Conservation (phyloP, 2,113 vertebrate genomes). For the Eublepharis macularius region DNA sequence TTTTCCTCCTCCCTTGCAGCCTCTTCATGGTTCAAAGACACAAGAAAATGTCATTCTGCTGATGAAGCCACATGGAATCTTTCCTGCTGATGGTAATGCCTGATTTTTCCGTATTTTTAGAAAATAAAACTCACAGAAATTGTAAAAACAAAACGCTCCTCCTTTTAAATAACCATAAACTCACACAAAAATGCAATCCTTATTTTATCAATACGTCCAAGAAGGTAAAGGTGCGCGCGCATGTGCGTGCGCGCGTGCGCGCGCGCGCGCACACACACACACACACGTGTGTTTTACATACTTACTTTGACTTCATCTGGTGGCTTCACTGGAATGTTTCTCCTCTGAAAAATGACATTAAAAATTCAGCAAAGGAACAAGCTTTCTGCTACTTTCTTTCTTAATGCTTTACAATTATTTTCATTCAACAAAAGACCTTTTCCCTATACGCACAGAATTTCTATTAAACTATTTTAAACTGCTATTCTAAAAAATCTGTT, state of each 20-base stretch:
- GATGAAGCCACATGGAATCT: neutral
- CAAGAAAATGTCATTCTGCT: neutral
- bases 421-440: neutral
- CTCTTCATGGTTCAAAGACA: neutral
- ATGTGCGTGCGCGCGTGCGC: too few relatives aligned
- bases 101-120: too few relatives aligned
- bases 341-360: constrained; percentile 79
- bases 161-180: too few relatives aligned
- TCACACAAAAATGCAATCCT: too few relatives aligned
- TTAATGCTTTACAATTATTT: neutral
- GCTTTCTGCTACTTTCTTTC: neutral
- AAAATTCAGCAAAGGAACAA: neutral
- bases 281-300: constrained; percentile 22
- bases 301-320: constrained; percentile 85
- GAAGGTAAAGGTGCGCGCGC: too few relatives aligned
- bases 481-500: neutral
- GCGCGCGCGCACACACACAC: too few relatives aligned
- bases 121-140: too few relatives aligned
- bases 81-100: too few relatives aligned
- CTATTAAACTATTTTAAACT: neutral
- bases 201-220: too few relatives aligned
- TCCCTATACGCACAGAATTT: neutral
- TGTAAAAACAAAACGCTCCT: too few relatives aligned
- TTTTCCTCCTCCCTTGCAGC: neutral
- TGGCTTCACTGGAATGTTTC: constrained; percentile 82